Percentiles rank a stretch among this genome's conserved stretches.
phyloP scores from a whole-genome alignment of 53 echinoderm and acorn worm species.

The Crossaster papposus region DNA sequence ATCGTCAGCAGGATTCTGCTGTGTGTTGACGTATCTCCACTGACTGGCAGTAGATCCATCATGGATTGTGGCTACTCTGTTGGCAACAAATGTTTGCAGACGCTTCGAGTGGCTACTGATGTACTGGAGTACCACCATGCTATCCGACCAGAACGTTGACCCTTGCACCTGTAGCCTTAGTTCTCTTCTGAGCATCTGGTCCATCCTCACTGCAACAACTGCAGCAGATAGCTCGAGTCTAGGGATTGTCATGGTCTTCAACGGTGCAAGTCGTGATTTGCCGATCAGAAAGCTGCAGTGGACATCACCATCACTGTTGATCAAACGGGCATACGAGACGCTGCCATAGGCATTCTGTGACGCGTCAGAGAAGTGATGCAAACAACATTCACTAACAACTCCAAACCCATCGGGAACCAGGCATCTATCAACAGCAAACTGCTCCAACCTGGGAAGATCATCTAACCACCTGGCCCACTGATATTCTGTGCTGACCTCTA shows the following conservation, averaged over 20 bases:
- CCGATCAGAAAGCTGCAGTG: constrained; percentile 52
- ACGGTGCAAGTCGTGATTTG: constrained; percentile 59
- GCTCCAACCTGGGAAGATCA: constrained; percentile 31
- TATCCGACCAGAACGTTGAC: constrained; percentile 59
- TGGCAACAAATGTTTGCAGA: constrained; percentile 66
- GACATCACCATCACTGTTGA: constrained; percentile 19
- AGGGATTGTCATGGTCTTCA: constrained; percentile 61
- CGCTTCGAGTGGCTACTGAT: constrained; percentile 43
- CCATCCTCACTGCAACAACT: constrained; percentile 37
- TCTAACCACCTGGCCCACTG: constrained; percentile 45
- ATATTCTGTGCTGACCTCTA: neutral
- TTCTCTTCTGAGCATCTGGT: constrained; percentile 47
- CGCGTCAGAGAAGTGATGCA: constrained; percentile 65
- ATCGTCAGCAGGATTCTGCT: constrained; percentile 56
- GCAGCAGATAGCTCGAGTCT: constrained; percentile 65
- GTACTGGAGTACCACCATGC: constrained; percentile 62
- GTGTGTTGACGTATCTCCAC: constrained; percentile 52
- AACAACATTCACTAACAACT: neutral
- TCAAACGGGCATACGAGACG: constrained; percentile 44
- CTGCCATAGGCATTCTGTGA: constrained; percentile 62
- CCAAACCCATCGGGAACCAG: constrained; percentile 31
- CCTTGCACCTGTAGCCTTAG: constrained; percentile 31
- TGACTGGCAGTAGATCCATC: constrained; percentile 50
- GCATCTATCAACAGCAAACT: constrained; percentile 43
- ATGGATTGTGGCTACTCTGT: constrained; percentile 59